Base-by-base conservation (phyloP, 2,113 vertebrate genomes). In the Dendrocopos noguchii region DNA sequence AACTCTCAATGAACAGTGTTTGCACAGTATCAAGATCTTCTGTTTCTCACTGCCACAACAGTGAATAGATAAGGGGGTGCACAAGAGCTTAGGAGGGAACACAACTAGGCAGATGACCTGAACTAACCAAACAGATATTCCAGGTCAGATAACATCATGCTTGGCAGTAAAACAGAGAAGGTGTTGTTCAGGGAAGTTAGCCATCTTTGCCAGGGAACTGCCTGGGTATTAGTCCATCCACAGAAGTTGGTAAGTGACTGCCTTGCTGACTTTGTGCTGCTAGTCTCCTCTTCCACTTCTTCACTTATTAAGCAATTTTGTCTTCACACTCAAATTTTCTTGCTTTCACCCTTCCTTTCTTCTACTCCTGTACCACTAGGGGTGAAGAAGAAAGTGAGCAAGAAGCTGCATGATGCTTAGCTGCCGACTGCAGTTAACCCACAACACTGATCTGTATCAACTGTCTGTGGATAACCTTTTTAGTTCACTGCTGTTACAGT, bases 221-320 rank as follows among this genome's bases (percentile, higher is more conserved):
- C 14, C 6, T 46, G 8, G 15, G 17, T 50, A 50, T 3, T n/a
- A 12, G 24, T 61, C 28, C n/a, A 46, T 7, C 6, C 42, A 68
- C 0, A 1, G 7, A 19, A 73, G 7, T 13, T 18, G 15, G 5
- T 44, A 12, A 70, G 4, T 0, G 0, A 71, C 1, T 12, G 28
- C 17, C 18, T 90, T 71, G 1, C 2, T 8, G 67, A n/a, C 14
- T 3, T 70, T 42, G 11, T 42, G 10, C 47, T 74, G 6, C 71
- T 66, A 46, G 27, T 73, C 12, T 57, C n/a, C 66, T 89, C 39
- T 47, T 87, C 6, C 22, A 53, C 10, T 78, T 70, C 52, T 56
- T 7, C 13, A 29, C 13, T 78, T 81, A 67, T 39, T 60, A 59
- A 78, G 75, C 12, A 64, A 55, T 46, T n/a, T 16, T 66, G 29